Evolutionary conservation across 2,797 vertebrate species (phyloP).

Genomic region (Masticophis lateralis): DNA sequence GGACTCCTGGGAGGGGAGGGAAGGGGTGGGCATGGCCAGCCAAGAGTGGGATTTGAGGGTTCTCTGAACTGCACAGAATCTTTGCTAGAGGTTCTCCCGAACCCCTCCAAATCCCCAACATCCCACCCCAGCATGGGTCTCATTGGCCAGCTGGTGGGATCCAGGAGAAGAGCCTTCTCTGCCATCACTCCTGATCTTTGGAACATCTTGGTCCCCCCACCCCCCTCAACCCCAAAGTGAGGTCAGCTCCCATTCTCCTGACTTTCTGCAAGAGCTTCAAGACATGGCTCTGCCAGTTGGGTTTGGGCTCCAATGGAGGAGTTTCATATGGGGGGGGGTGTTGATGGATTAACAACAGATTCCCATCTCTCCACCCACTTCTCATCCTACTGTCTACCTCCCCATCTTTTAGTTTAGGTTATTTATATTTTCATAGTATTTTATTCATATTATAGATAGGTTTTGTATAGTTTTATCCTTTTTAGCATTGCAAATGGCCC

Average conservation of each 20-base stretch:
- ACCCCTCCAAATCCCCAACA: too few species aligned
- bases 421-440: background rate
- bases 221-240: rapidly evolving
- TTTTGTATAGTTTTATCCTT: too few species aligned
- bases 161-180: background rate
- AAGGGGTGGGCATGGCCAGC: too few species aligned
- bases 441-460: background rate
- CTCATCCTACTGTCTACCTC: background rate
- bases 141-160: background rate
- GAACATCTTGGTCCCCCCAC: background rate
- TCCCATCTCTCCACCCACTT: background rate
- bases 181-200: background rate
- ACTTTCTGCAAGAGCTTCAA: background rate
- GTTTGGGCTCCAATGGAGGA: background rate
- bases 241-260: background rate
- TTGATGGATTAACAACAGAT: background rate
- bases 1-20: too few species aligned
- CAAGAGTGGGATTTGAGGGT: too few species aligned
- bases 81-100: too few species aligned
- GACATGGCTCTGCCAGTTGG: background rate
- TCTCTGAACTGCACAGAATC: too few species aligned
- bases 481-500: too few species aligned
- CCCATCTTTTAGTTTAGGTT: background rate
- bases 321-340: background rate
- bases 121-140: too few species aligned